Evolutionary conservation across 2,888 invertebrate genomes (phyloP).

Genomic region (Sesia apiformis): DNA sequence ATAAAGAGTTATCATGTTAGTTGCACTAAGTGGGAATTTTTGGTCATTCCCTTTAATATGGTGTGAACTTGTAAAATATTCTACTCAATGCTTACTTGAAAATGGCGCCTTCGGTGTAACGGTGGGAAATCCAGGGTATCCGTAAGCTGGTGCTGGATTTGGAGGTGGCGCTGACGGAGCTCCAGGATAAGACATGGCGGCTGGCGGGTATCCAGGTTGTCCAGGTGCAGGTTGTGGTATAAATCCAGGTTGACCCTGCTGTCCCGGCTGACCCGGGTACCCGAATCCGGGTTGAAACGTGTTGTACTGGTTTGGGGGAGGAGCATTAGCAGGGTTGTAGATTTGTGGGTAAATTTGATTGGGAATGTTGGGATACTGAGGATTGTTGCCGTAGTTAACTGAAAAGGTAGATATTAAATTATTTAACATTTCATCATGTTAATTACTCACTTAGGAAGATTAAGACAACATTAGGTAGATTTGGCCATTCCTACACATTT

Average conservation of each 20-base stretch:
- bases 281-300: slow-evolving; percentile 28
- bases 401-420: slow-evolving; percentile 14
- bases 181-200: slow-evolving; percentile 41
- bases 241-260: slow-evolving; percentile 7
- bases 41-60: no score
- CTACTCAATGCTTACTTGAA: neutral
- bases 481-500: no score
- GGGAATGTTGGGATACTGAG: slow-evolving; percentile 41
- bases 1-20: no score
- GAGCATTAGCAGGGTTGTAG: slow-evolving; percentile 38
- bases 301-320: slow-evolving; percentile 21
- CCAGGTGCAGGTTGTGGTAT: slow-evolving; percentile 10
- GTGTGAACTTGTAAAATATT: no score
- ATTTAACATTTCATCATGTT: no score
- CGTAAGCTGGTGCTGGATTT: slow-evolving; percentile 14
- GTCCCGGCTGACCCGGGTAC: slow-evolving; percentile 17
- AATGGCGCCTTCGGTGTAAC: slow-evolving; percentile 12
- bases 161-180: slow-evolving; percentile 17
- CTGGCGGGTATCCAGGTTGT: slow-evolving; percentile 22
- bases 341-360: slow-evolving; percentile 49
- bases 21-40: no score
- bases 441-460: no score
- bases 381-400: slow-evolving; percentile 40
- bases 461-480: no score
- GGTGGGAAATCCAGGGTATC: slow-evolving; percentile 15